A percentile compares a stretch with the other conserved stretches of the same genome.
Conservation (phyloP, 2,113 vertebrate genomes). For the Oreochromis tanganicae region DNA sequence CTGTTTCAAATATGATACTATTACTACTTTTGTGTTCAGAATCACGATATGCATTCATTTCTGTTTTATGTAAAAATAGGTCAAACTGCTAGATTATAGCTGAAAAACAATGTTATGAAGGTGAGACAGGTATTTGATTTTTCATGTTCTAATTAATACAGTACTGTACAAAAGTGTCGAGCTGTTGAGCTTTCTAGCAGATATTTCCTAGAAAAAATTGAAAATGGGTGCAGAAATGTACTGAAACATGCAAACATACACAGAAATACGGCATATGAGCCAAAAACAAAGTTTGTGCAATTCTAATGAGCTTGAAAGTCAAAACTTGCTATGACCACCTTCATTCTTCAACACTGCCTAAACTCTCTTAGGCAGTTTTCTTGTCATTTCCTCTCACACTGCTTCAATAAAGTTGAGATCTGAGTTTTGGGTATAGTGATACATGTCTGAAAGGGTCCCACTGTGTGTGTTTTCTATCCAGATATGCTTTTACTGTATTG, state of each 20-base stretch:
- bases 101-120: background rate
- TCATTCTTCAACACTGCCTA: background rate
- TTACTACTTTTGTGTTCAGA: background rate
- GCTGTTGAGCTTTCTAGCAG: background rate
- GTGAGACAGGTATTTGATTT: background rate
- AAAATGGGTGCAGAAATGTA: background rate
- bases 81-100: background rate
- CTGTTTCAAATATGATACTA: background rate
- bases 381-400: background rate
- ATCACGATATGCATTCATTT: background rate
- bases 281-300: background rate
- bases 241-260: accelerated
- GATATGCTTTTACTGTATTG: accelerated
- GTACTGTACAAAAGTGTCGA: background rate
- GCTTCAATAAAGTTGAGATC: background rate
- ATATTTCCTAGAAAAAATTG: background rate
- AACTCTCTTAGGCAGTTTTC: background rate
- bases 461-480: background rate
- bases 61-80: background rate
- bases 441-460: background rate
- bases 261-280: accelerated
- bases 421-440: background rate
- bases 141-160: background rate
- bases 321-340: background rate
- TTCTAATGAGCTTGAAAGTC: background rate